Evolutionary conservation across 2,113 vertebrate species (phyloP).

Genomic region (Gnathonemus longibarbis): DNA sequence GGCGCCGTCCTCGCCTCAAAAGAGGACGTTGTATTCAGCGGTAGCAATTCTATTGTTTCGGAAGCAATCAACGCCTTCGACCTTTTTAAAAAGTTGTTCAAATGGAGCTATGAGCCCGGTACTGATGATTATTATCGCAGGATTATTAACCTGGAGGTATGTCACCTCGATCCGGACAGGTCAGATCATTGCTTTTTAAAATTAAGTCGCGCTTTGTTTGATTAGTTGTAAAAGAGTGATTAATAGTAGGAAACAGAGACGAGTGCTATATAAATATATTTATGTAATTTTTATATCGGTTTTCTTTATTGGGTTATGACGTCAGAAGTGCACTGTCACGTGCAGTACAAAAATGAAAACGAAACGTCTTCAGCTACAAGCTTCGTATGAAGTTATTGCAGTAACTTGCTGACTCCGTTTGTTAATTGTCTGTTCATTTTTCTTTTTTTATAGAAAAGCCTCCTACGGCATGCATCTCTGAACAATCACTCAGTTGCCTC

Average conservation of each 20-base stretch:
- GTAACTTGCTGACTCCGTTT: neutral
- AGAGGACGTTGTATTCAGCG: neutral
- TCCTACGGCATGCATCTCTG: constrained; percentile 61
- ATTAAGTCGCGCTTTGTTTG: neutral
- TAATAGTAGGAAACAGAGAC: neutral
- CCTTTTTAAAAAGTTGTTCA: constrained; percentile 28
- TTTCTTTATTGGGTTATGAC: neutral
- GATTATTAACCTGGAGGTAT: constrained; percentile 37
- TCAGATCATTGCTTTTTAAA: neutral
- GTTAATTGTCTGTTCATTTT: neutral
- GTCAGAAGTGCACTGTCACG: neutral
- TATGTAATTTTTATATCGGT: neutral
- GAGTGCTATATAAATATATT: neutral
- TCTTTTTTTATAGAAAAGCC: constrained; percentile 59
- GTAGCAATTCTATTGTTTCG: neutral
- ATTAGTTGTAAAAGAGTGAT: neutral
- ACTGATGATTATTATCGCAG: constrained; percentile 27
- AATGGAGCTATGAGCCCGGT: constrained; percentile 22
- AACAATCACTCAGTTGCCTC: constrained; percentile 56
- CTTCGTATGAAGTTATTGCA: neutral
- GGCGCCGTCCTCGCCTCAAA: neutral
- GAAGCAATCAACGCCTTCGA: constrained; percentile 15
- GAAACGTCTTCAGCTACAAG: neutral
- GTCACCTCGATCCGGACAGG: neutral
- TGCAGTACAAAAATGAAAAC: neutral